Percentiles rank a stretch among this genome's conserved stretches.
Conservation (phyloP, 2,888 invertebrate genomes). For the Lasioglossum marginatum region DNA sequence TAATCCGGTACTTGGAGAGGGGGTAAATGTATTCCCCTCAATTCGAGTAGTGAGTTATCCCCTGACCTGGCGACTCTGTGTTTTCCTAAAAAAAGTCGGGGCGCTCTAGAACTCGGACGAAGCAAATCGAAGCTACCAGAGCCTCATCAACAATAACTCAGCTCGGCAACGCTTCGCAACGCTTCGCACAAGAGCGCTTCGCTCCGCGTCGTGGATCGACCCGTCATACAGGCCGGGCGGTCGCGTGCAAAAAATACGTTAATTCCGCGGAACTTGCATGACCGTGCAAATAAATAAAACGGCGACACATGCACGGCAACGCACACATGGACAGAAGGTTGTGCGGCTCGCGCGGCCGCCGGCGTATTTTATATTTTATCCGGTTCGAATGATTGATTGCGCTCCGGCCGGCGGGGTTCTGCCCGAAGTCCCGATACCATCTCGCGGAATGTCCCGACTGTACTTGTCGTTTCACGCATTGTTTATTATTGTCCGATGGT, state of each 20-base stretch:
- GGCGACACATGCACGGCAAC: slow-evolving; percentile 70
- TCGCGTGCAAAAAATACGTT: slow-evolving; percentile 83
- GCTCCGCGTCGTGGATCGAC: slow-evolving; percentile 72
- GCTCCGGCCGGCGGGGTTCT: slow-evolving; percentile 63
- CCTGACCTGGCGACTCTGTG: no score
- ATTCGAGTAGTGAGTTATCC: no score
- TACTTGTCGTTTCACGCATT: slow-evolving; percentile 84
- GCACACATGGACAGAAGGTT: slow-evolving; percentile 51
- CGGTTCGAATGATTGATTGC: slow-evolving; percentile 82
- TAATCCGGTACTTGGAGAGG: no score
- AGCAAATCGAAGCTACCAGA: neutral
- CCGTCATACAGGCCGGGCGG: slow-evolving; percentile 70
- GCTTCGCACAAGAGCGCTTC: neutral
- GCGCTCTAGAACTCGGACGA: neutral
- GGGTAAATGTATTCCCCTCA: no score
- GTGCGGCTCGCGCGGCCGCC: slow-evolving; percentile 59
- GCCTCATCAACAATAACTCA: neutral
- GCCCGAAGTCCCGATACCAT: slow-evolving; percentile 74
- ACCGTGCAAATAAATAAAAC: slow-evolving; percentile 83
- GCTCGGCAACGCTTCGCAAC: neutral
- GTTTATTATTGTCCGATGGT: slow-evolving; percentile 83
- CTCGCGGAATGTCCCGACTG: slow-evolving; percentile 79
- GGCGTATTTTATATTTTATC: slow-evolving; percentile 83
- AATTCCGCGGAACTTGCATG: slow-evolving; percentile 82
- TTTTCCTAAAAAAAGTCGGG: no score